Percentiles rank a stretch among this genome's conserved stretches.
Conservation (phyloP, 2,797 vertebrate genomes). For the Cetoscarus ocellatus region DNA sequence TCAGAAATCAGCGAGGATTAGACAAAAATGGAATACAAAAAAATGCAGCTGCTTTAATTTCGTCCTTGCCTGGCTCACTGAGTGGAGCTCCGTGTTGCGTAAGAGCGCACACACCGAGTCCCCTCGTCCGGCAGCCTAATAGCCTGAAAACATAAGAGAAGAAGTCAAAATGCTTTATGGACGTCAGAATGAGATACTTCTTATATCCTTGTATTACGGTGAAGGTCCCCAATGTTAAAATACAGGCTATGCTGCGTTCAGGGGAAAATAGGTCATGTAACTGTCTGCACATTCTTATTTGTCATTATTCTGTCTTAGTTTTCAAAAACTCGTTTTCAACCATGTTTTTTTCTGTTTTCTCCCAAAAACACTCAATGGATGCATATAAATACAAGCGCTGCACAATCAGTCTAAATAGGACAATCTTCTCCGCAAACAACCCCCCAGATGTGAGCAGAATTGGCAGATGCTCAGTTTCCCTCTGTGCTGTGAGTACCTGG, state of each 20-base stretch:
- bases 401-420: conserved; percentile 38
- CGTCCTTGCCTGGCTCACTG: conserved; percentile 58
- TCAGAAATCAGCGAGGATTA: conserved; percentile 85
- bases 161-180: too few species aligned
- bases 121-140: conserved; percentile 2
- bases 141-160: too few species aligned
- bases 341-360: background rate
- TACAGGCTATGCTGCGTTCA: background rate
- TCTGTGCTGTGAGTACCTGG: background rate
- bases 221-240: too few species aligned
- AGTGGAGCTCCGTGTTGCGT: conserved; percentile 77
- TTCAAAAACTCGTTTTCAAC: background rate
- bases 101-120: conserved; percentile 53
- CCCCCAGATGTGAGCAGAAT: conserved; percentile 52
- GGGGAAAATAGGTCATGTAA: background rate
- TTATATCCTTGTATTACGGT: too few species aligned
- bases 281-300: background rate
- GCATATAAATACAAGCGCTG: background rate
- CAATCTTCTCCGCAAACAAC: conserved; percentile 32
- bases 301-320: too few species aligned
- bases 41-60: conserved; percentile 78
- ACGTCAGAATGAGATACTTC: too few species aligned
- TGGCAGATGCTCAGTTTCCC: conserved; percentile 36
- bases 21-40: conserved; percentile 78
- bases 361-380: background rate